phyloP scores from a whole-genome alignment of 2,888 invertebrate species.

The Resseliella maxima region DNA sequence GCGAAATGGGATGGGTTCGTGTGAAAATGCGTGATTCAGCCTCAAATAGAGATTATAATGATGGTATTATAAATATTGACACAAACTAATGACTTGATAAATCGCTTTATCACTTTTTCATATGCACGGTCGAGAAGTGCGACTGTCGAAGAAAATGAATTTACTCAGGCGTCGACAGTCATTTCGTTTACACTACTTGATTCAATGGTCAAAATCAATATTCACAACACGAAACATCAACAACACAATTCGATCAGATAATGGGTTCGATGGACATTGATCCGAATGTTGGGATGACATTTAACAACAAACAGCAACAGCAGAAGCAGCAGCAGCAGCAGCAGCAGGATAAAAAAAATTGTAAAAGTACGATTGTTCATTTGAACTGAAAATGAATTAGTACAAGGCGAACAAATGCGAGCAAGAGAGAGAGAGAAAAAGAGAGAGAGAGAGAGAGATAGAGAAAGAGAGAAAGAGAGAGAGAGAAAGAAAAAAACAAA shows the following conservation, averaged over 20 bases:
- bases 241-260: background rate
- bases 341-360: background rate
- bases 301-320: too few species aligned
- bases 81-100: constrained; percentile 51
- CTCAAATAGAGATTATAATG: constrained; percentile 40
- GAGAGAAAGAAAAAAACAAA: too few species aligned
- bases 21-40: constrained; percentile 22
- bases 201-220: constrained; percentile 37
- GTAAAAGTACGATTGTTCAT: background rate
- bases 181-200: background rate
- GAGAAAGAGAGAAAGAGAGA: too few species aligned
- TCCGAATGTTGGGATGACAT: too few species aligned
- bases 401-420: too few species aligned
- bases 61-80: constrained; percentile 48
- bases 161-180: background rate
- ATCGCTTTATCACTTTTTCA: constrained; percentile 44
- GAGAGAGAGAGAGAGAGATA: too few species aligned
- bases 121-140: background rate
- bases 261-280: too few species aligned
- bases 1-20: background rate
- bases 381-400: background rate
- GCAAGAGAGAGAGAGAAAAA: too few species aligned
- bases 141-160: constrained; percentile 2
- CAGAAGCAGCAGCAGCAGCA: too few species aligned
- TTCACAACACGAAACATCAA: constrained; percentile 21